These are phyloP conservation scores for Ostrea edulis DNA, from an alignment of 1,140 invertebrate species.

Conservation along the genomic window DNA sequence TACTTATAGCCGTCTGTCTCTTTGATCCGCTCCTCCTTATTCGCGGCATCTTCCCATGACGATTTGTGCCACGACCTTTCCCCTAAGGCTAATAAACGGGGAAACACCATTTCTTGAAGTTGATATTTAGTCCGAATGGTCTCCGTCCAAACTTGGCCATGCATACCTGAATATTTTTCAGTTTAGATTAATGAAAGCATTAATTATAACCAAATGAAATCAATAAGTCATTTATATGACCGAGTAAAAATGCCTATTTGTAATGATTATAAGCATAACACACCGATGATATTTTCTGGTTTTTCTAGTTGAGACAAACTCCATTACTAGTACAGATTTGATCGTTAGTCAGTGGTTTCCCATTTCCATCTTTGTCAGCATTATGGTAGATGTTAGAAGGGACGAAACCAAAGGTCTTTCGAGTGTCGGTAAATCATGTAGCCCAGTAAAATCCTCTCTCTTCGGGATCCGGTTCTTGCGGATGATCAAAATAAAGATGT, in stretches of 20 bases:
- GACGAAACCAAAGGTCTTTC: conserved; percentile 69
- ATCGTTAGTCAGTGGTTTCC: conserved; percentile 48
- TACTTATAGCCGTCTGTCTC: conserved; percentile 35
- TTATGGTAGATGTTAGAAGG: conserved; percentile 72
- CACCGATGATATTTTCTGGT: conserved; percentile 53
- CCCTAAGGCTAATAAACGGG: conserved; percentile 71
- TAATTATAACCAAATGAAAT: too few species aligned
- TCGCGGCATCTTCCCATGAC: conserved; percentile 64
- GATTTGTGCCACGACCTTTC: conserved; percentile 74
- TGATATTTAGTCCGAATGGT: conserved; percentile 66
- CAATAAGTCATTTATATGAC: too few species aligned
- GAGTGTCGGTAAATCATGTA: conserved; percentile 67
- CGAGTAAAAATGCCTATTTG: too few species aligned
- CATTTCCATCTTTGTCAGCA: conserved; percentile 63
- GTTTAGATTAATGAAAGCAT: not conserved
- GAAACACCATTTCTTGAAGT: conserved; percentile 70
- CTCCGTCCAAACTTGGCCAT: conserved; percentile 71
- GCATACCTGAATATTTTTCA: conserved; percentile 64
- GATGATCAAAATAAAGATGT: conserved; percentile 76
- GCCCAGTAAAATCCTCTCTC: conserved; percentile 76
- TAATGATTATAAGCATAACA: not conserved
- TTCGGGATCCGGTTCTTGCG: conserved; percentile 75
- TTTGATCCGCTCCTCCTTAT: conserved; percentile 14
- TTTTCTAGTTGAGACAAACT: conserved; percentile 25
- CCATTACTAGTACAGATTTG: conserved; percentile 36